Evolutionary conservation across 2,113 vertebrate species (phyloP).

Genomic region (Merops nubicus): DNA sequence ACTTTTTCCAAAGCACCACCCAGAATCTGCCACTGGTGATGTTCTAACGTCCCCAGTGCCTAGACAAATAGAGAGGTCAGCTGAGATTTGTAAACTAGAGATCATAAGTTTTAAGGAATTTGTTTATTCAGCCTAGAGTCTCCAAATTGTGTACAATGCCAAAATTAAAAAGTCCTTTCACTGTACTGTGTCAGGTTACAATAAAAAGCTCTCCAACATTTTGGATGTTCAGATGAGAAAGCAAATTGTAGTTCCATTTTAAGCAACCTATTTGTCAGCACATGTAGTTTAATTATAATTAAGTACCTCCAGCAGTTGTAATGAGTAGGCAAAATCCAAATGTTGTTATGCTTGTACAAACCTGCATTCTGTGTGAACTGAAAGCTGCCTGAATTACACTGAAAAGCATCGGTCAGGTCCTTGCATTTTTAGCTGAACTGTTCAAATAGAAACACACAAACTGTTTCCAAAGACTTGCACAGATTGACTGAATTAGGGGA

Average conservation of each 20-base stretch:
- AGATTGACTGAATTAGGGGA: slow-evolving; percentile 12
- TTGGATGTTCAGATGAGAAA: slow-evolving; percentile 38
- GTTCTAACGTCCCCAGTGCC: slow-evolving; percentile 56
- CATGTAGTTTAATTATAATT: slow-evolving; percentile 54
- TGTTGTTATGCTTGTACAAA: slow-evolving; percentile 34
- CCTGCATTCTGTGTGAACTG: neutral
- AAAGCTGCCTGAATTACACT: slow-evolving; percentile 47
- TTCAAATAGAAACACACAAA: neutral
- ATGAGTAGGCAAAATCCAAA: slow-evolving; percentile 26
- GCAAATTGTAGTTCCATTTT: slow-evolving; percentile 45
- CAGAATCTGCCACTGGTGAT: slow-evolving; percentile 69
- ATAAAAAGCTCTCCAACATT: slow-evolving; percentile 25
- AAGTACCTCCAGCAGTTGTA: slow-evolving; percentile 39
- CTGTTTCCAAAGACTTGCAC: neutral
- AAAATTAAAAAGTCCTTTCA: slow-evolving; percentile 69
- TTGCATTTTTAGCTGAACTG: neutral
- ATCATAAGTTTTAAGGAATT: slow-evolving; percentile 70
- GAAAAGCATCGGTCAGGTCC: neutral
- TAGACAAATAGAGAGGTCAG: slow-evolving; percentile 73
- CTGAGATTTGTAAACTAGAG: slow-evolving; percentile 76
- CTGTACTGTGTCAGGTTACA: slow-evolving; percentile 65
- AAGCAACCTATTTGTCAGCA: slow-evolving; percentile 56
- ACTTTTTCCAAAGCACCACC: slow-evolving; percentile 73
- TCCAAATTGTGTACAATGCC: slow-evolving; percentile 73
- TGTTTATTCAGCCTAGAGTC: slow-evolving; percentile 75